These are phyloP conservation scores for Chrysolina oricalcia DNA, from an alignment of 2,888 invertebrate genomes.

Conservation along the genomic window DNA sequence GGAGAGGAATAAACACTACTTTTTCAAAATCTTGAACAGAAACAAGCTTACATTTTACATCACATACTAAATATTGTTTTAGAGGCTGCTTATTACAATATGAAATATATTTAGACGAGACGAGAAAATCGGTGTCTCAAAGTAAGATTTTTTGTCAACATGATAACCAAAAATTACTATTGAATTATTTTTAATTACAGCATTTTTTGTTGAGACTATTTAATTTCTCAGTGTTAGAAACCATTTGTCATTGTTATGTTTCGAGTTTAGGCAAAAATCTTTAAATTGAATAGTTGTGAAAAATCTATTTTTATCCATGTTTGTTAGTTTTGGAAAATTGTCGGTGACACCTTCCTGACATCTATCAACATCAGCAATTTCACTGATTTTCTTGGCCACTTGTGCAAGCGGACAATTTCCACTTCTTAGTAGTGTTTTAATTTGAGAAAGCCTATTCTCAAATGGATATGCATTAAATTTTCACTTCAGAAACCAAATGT, in stretches of 20 bases:
- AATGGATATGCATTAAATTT: constrained; percentile 62
- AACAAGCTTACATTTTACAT: constrained; percentile 49
- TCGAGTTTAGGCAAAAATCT: constrained; percentile 29
- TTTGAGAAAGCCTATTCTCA: constrained; percentile 60
- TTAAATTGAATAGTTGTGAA: constrained; percentile 36
- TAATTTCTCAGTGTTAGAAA: constrained; percentile 52
- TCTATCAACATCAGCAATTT: constrained; percentile 37
- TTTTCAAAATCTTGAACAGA: constrained; percentile 23
- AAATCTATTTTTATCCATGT: constrained; percentile 1
- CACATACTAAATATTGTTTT: constrained; percentile 39
- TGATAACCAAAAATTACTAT: constrained; percentile 41
- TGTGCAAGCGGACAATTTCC: constrained; percentile 46
- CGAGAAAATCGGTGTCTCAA: constrained; percentile 48
- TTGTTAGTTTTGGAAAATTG: constrained; percentile 21
- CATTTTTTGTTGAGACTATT: constrained; percentile 49
- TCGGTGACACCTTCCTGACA: background rate
- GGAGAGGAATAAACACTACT: background rate
- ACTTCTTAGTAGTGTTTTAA: constrained; percentile 43
- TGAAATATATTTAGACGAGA: constrained; percentile 50
- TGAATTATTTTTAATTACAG: constrained; percentile 40
- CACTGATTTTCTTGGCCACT: constrained; percentile 48
- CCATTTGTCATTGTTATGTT: constrained; percentile 49
- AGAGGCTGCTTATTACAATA: constrained; percentile 34
- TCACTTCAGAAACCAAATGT: constrained; percentile 60
- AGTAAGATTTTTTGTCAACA: constrained; percentile 35